Conservation (phyloP, 1,140 invertebrate species). For the Trachelipus rathkii region DNA sequence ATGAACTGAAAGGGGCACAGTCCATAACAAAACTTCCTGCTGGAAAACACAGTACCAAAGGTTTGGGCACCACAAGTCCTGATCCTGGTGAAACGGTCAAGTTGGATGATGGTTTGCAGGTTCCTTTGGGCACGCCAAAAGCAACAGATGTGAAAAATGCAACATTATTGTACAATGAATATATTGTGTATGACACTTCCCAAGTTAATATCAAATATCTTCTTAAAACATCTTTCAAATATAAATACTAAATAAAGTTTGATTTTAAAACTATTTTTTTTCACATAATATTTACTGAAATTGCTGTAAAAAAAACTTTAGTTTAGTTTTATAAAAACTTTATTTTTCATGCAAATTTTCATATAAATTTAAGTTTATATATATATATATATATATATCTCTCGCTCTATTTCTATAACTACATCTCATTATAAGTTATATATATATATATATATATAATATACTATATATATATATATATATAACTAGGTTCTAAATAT, state of each 20-base stretch:
- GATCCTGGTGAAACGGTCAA: slow-evolving; percentile 54
- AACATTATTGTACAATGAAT: slow-evolving; percentile 78
- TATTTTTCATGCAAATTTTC: no score
- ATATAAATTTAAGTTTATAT: no score
- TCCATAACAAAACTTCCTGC: slow-evolving; percentile 72
- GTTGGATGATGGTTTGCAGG: slow-evolving; percentile 55
- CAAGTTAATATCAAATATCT: slow-evolving; percentile 81
- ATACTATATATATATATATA: no score
- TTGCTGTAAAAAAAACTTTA: no score
- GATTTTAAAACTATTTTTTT: background rate
- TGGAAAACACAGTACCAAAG: slow-evolving; percentile 74
- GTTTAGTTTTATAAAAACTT: no score
- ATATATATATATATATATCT: no score
- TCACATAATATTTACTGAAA: background rate
- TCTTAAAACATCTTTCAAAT: slow-evolving; percentile 71
- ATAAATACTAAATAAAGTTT: slow-evolving; percentile 39
- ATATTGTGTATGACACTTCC: slow-evolving; percentile 84
- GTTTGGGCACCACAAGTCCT: slow-evolving; percentile 70
- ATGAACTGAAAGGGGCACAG: slow-evolving; percentile 65
- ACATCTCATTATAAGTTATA: no score
- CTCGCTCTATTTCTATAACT: no score
- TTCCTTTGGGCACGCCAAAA: slow-evolving; percentile 67
- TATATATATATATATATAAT: no score
- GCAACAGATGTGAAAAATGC: slow-evolving; percentile 50
- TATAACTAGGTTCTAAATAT: no score